These are phyloP conservation scores for Epinotia nisella DNA, from an alignment of 2,888 invertebrate species.

Conservation along the genomic window DNA sequence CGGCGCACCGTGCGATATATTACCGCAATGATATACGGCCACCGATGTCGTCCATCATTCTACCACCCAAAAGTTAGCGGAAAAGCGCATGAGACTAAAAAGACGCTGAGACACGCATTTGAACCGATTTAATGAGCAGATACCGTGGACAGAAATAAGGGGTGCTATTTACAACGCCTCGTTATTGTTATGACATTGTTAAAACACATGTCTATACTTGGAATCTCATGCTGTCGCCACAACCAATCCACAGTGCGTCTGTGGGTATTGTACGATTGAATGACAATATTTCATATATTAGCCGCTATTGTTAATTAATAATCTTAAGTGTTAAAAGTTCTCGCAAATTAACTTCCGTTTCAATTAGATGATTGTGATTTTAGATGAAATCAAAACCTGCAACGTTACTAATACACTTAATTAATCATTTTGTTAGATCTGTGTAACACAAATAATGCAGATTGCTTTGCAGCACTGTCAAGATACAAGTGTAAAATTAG, in stretches of 20 bases:
- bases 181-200: constrained; percentile 82
- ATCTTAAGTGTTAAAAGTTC: neutral
- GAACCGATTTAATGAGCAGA: constrained; percentile 80
- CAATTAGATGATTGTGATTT: neutral
- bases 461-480: constrained; percentile 2
- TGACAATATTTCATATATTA: constrained; percentile 38
- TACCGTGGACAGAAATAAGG: constrained; percentile 83
- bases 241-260: constrained; percentile 47
- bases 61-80: constrained; percentile 84
- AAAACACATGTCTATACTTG: constrained; percentile 67
- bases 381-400: neutral
- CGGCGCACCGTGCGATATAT: constrained; percentile 81
- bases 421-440: constrained; percentile 1
- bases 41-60: constrained; percentile 81
- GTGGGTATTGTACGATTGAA: constrained; percentile 44
- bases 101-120: constrained; percentile 64
- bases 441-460: neutral
- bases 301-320: neutral
- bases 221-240: constrained; percentile 62
- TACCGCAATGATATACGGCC: constrained; percentile 82
- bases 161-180: constrained; percentile 73
- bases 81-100: constrained; percentile 76
- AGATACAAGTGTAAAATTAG: constrained; percentile 59
- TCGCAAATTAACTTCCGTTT: too few relatives aligned
- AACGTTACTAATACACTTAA: neutral